A percentile compares a stretch with the other conserved stretches of the same genome.
phyloP scores from a whole-genome alignment of 2,113 vertebrate species.

The Sardina pilchardus region DNA sequence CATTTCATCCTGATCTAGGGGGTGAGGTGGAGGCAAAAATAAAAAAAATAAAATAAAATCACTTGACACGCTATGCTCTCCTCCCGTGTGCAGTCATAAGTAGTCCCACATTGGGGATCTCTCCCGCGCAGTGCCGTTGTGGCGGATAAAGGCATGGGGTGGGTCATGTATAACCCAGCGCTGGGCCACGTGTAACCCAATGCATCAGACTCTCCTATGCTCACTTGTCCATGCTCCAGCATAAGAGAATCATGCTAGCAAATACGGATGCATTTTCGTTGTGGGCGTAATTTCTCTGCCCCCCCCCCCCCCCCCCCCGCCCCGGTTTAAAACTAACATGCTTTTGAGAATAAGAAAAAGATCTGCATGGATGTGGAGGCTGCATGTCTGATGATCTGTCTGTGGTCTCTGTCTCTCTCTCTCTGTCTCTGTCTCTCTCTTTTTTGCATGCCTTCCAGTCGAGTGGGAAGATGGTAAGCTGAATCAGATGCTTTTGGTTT shows the following conservation, averaged over 20 bases:
- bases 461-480: slow-evolving; percentile 98
- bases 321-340: slow-evolving; percentile 57
- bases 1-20: neutral
- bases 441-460: slow-evolving; percentile 87
- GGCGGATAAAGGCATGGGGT: neutral
- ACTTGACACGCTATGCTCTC: neutral
- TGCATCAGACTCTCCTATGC: slow-evolving; percentile 12
- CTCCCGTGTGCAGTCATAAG: neutral
- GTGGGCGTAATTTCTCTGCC: slow-evolving; percentile 38
- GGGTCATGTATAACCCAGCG: slow-evolving; percentile 41
- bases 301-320: too few relatives aligned
- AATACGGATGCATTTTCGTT: slow-evolving; percentile 54
- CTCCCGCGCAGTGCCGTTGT: neutral
- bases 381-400: slow-evolving; percentile 76
- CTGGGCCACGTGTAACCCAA: neutral
- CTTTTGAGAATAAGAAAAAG: slow-evolving; percentile 38
- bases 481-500: slow-evolving; percentile 45
- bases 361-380: slow-evolving; percentile 67
- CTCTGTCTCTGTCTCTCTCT: slow-evolving; percentile 61
- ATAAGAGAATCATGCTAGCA: slow-evolving; percentile 47
- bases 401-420: slow-evolving; percentile 45
- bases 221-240: neutral
- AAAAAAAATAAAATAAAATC: neutral
- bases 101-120: neutral
- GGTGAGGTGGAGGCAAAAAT: neutral